phyloP scores from a whole-genome alignment of 2,113 vertebrate species.

The Dolichotis patagonum region DNA sequence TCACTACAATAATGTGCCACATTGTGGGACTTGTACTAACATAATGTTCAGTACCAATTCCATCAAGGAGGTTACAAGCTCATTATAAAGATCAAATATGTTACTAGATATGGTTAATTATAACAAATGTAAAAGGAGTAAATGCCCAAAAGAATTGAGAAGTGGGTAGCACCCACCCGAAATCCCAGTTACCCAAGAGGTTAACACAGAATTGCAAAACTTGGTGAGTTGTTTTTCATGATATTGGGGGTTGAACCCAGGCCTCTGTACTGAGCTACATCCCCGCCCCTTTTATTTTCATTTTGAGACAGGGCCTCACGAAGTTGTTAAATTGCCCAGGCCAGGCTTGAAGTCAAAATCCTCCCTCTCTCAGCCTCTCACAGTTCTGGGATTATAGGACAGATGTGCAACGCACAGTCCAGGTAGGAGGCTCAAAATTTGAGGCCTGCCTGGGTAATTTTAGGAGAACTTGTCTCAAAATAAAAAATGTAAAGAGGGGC shows the following conservation, averaged over 20 bases:
- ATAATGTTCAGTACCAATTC: conserved; percentile 5
- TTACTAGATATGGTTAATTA: background rate
- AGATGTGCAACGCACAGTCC: too few species aligned
- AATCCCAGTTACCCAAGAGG: background rate
- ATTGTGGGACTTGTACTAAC: background rate
- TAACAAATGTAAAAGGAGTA: conserved; percentile 48
- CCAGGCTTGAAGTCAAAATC: too few species aligned
- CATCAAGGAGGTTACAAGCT: conserved; percentile 20
- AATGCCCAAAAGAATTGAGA: conserved; percentile 20
- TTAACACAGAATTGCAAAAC: too few species aligned
- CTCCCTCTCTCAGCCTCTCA: too few species aligned
- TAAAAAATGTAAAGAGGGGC: background rate
- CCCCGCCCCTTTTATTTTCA: too few species aligned
- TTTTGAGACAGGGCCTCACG: too few species aligned
- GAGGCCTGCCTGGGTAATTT: background rate
- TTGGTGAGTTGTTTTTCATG: too few species aligned
- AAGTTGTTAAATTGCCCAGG: too few species aligned
- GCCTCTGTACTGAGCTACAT: background rate
- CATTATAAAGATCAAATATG: background rate
- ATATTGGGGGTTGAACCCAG: background rate
- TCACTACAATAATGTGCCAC: conserved; percentile 38
- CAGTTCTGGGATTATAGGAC: too few species aligned
- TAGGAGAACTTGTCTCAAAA: background rate
- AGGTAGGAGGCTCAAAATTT: background rate
- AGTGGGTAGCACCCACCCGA: background rate